A percentile compares a stretch with the other conserved stretches of the same genome.
These are phyloP conservation scores for Enteromius mattozi DNA, from an alignment of 2,797 vertebrate genomes.

Conservation along the genomic window DNA sequence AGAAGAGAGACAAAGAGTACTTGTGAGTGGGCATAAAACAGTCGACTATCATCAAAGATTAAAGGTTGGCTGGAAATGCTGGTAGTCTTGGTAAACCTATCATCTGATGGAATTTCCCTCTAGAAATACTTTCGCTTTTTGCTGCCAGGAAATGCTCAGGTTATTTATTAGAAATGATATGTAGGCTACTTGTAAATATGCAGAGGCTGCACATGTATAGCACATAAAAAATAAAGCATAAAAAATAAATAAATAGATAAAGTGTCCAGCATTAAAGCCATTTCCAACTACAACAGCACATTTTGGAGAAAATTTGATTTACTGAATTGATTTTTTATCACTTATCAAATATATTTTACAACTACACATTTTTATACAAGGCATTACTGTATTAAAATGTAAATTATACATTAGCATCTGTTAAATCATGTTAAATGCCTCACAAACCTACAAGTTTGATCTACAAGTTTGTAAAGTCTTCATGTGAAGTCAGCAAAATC, in stretches of 20 bases:
- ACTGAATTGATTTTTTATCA: background rate
- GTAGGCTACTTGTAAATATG: background rate
- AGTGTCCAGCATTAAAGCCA: background rate
- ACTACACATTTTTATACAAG: background rate
- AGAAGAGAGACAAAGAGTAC: background rate
- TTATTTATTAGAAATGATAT: background rate
- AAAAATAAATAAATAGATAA: too few relatives aligned
- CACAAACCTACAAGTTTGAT: background rate
- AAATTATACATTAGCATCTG: background rate
- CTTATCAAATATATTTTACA: background rate
- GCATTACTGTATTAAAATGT: background rate
- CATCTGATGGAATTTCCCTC: slow-evolving; percentile 42
- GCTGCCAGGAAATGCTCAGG: background rate
- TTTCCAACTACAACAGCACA: background rate
- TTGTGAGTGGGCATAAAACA: background rate
- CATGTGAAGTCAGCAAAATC: background rate
- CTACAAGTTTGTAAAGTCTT: background rate
- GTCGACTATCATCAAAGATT: background rate
- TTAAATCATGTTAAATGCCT: background rate
- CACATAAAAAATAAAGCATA: background rate
- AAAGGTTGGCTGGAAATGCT: background rate
- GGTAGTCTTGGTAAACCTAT: background rate
- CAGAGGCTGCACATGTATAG: background rate
- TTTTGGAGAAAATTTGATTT: background rate
- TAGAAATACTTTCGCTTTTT: slow-evolving; percentile 47